Percentiles rank a stretch among this genome's conserved stretches.
phyloP scores from a whole-genome alignment of 2,797 vertebrate species.

The Cossypha heuglini region DNA sequence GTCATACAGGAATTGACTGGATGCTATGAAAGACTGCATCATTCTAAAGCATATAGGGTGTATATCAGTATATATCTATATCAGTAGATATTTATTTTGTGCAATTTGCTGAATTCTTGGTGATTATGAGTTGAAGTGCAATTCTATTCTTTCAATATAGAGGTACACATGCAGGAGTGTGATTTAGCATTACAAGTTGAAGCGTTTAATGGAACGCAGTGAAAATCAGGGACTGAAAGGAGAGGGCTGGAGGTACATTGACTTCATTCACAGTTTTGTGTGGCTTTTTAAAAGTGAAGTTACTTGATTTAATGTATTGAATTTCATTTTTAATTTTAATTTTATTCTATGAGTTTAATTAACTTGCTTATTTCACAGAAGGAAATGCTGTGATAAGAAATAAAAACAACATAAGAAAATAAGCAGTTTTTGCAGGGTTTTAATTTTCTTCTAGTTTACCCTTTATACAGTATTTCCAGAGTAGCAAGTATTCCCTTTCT shows the following conservation, averaged over 20 bases:
- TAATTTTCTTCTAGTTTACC: not conserved
- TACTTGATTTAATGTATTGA: not conserved
- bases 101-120: not conserved
- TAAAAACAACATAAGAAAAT: not conserved
- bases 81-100: not conserved
- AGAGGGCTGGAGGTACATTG: not conserved
- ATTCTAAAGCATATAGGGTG: not conserved
- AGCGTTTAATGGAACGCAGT: not conserved
- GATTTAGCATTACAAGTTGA: not conserved
- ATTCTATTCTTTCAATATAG: not conserved
- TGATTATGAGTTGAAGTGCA: not conserved
- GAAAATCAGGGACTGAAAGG: not conserved
- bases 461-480: not conserved
- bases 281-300: not conserved
- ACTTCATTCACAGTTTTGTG: not conserved
- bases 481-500: not conserved
- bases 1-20: not conserved
- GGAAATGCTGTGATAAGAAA: not conserved
- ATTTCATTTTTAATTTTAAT: not conserved
- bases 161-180: not conserved
- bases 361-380: not conserved
- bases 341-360: not conserved
- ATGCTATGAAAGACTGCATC: not conserved
- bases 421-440: not conserved
- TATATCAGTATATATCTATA: not conserved